Evolutionary conservation across 92 coral and sea anemone species (phyloP), one percentile per base, ranked within the genome.

Genomic region (Diadumene lineata): DNA sequence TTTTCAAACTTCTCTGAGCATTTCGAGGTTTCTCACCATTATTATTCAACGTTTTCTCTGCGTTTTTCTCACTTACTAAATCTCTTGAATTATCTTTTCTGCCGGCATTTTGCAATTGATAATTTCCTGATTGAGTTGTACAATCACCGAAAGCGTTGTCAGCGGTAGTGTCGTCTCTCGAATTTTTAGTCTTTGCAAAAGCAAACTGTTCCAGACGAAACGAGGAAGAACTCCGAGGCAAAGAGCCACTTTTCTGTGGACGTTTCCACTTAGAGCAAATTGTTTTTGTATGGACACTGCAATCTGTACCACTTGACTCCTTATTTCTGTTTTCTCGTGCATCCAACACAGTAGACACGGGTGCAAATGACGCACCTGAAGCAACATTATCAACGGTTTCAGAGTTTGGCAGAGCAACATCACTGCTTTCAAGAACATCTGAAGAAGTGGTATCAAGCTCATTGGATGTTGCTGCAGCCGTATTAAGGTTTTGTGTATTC

Each of bases 131-230:
- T 4, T 38, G 48, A 38, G 48, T 6, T 38, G 48, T 38, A 38
- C 48, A n/a, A n/a, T n/a, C n/a, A n/a, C n/a, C n/a, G n/a, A n/a
- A n/a, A n/a, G n/a, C n/a, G n/a, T n/a, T n/a, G n/a, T n/a, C n/a
- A n/a, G n/a, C n/a, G 26, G 72, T 8, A 1, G 50, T 7, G 30
- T 33, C 19, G 29, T 28, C 46, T 28, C 29, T 33, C 17, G 64
- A 33, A 34, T 51, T 70, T 16, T 18, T 1, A 17, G 64, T 16
- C 62, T 70, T 70, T 23, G 28, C 53, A 23, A 70, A 51, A 1
- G 75, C 64, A 57, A 70, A 70, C 43, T 30, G 31, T 27, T 58
- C 61, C 28, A 70, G 31, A 22, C 75, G 75, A 0, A 63, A 50
- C 10, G 60, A 34, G 31, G 43, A 50, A 51, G 75, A 70, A 21